phyloP scores from a whole-genome alignment of 1,140 invertebrate species.

The Oncopeltus fasciatus region DNA sequence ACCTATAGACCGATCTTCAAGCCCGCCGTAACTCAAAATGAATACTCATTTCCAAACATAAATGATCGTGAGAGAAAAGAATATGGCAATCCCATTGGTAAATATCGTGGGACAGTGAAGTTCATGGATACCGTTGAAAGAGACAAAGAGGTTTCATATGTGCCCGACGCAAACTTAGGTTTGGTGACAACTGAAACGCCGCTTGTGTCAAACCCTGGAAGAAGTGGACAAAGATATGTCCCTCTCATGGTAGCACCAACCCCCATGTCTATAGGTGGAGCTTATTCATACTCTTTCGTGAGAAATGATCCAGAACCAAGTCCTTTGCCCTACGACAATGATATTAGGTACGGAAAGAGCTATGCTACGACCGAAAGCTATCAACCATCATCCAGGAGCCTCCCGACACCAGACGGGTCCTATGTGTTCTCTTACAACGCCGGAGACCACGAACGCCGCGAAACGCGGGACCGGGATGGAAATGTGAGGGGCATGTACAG shows the following conservation, averaged over 20 bases:
- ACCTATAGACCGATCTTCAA: background rate
- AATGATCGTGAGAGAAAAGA: background rate
- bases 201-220: background rate
- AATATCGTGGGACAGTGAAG: background rate
- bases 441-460: constrained; percentile 22
- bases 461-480: constrained; percentile 24
- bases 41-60: background rate
- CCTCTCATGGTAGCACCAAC: background rate
- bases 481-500: constrained; percentile 26
- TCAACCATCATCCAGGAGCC: background rate
- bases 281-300: background rate
- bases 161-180: background rate
- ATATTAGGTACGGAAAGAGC: no score
- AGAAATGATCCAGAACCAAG: background rate
- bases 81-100: background rate
- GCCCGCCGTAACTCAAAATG: no score
- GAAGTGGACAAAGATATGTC: background rate
- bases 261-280: background rate
- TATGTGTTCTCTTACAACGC: constrained; percentile 26
- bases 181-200: background rate
- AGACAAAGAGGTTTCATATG: background rate
- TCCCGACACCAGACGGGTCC: constrained; percentile 2
- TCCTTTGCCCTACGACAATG: background rate
- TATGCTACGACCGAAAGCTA: background rate
- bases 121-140: background rate